These are phyloP conservation scores for Drosophila littoralis DNA, from an alignment of 1,140 invertebrate genomes.

Conservation along the genomic window DNA sequence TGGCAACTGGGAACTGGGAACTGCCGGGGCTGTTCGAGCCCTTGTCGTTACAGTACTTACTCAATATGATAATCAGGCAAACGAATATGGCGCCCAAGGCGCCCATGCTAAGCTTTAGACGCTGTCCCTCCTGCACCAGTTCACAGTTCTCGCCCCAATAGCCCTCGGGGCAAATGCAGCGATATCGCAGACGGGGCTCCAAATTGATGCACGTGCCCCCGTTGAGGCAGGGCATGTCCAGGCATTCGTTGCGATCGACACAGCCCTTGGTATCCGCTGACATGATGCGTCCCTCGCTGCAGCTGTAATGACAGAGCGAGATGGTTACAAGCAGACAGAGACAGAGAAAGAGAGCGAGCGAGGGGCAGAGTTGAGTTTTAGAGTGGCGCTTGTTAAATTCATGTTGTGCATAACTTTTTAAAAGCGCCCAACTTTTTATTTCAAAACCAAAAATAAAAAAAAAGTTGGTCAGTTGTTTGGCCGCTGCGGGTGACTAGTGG, in stretches of 20 bases:
- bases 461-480: conserved; percentile 40
- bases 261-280: conserved; percentile 87
- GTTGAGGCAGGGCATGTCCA: conserved; percentile 87
- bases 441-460: conserved; percentile 5
- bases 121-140: conserved; percentile 87
- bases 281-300: conserved; percentile 86
- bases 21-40: neutral
- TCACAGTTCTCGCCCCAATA: conserved; percentile 89
- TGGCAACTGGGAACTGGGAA: too few relatives aligned
- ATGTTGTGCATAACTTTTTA: conserved; percentile 51
- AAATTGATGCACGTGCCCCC: conserved; percentile 87
- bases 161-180: conserved; percentile 86
- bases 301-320: conserved; percentile 80
- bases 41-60: conserved; percentile 84
- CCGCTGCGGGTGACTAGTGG: neutral
- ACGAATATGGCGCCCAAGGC: conserved; percentile 87
- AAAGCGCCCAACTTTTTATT: conserved; percentile 51
- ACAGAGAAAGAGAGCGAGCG: neutral
- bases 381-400: conserved; percentile 44
- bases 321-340: neutral
- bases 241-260: conserved; percentile 87
- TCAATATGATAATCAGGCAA: conserved; percentile 87
- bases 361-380: conserved; percentile 1
- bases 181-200: conserved; percentile 86
- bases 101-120: conserved; percentile 87